Evolutionary conservation across 2,797 vertebrate genomes (phyloP), one percentile per base, ranked within the genome.

Genomic region (Sebastolobus alascanus): DNA sequence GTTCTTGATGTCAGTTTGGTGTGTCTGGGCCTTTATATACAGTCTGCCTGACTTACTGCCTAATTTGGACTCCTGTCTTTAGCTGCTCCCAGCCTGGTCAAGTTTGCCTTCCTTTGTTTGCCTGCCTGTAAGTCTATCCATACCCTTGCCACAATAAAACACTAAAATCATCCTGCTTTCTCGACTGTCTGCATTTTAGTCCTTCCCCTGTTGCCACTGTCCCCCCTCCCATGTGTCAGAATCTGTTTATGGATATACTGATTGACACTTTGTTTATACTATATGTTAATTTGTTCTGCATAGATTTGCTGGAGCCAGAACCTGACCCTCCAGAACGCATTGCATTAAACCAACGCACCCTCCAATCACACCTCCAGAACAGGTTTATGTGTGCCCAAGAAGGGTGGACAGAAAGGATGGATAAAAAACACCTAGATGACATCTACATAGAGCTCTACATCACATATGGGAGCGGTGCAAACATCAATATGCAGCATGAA

Each of bases 331-430:
- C 50, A 52, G 50, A 52, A 52, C 20, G 8, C 50, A 52, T 52
- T n/a, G 50, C n/a, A n/a, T n/a, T 52, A 52, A 52, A 52, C 50
- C 50, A 52, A 0, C 18, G 20, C 18, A 52, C 50, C 8, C 50
- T 52, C 20, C 50, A 52, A 52, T 52, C 50, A 52, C 50, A 52
- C 50, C 50, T 52, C 50, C 50, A 52, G 50, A 52, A n/a, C 50
- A 77, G 63, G 31, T 84, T 68, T 59, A 73, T 84, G 56, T 84
- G 77, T 64, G 77, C 60, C 50, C 61, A 75, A 29, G 77, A 84
- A 68, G 82, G 77, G 2, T 74, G 46, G 73, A 38, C 82, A 22
- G 64, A 76, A 65, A 74, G 71, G 58, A 38, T 56, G 29, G 67
- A 76, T 56, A 80, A 84, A 50, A 84, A 76, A 64, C 77, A 50